Evolutionary conservation across 1,140 invertebrate genomes (phyloP).

Genomic region (Phortica variegata): DNA sequence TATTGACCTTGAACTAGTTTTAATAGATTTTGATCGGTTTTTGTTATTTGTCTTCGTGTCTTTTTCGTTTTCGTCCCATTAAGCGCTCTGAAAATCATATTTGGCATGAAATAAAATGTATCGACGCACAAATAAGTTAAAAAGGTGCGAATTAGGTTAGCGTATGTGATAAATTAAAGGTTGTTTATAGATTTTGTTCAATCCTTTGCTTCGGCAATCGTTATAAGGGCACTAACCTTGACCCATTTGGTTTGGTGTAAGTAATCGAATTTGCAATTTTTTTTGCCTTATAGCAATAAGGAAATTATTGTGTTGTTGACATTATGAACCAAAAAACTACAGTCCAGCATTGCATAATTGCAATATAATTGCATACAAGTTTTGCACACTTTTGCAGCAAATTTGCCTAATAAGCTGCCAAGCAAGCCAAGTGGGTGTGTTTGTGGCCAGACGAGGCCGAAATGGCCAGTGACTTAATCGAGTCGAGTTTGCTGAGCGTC

Average conservation of each 20-base stretch:
- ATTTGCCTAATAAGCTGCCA: conserved; percentile 25
- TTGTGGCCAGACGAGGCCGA: conserved; percentile 7
- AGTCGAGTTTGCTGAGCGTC: conserved; percentile 9
- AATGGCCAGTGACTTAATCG: conserved; percentile 19
- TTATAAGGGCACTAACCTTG: conserved; percentile 40
- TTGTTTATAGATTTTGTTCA: conserved; percentile 37
- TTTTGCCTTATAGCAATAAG: not conserved
- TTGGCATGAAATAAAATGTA: conserved; percentile 26
- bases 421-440: conserved; percentile 11
- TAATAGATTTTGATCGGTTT: conserved; percentile 20
- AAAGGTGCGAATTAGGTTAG: conserved; percentile 18
- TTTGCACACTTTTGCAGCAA: conserved; percentile 14
- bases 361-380: conserved; percentile 32
- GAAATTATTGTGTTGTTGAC: conserved; percentile 6
- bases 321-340: conserved; percentile 5
- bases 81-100: conserved; percentile 8
- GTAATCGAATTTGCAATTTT: not conserved
- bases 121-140: conserved; percentile 13
- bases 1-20: conserved; percentile 52
- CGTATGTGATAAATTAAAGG: conserved; percentile 27
- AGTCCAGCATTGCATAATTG: conserved; percentile 18
- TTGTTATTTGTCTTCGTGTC: conserved; percentile 21
- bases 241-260: conserved; percentile 31
- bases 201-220: not conserved
- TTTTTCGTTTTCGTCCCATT: conserved; percentile 2